These are phyloP conservation scores for Bombyx mori DNA, from an alignment of 1,140 invertebrate species.

Conservation along the genomic window DNA sequence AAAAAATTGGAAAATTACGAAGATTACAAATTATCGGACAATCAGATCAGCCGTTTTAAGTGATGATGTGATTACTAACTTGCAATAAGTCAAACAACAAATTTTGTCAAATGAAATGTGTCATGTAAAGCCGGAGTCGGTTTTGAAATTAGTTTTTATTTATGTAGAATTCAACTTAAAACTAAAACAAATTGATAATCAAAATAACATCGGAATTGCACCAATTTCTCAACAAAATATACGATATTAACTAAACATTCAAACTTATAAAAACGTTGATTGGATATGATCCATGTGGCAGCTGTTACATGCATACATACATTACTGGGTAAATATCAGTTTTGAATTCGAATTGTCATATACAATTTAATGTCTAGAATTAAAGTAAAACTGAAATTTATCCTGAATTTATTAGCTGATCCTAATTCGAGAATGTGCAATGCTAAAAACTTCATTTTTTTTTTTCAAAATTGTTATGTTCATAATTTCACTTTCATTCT, in stretches of 20 bases:
- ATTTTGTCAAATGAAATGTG: too few species aligned
- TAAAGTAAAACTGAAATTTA: conserved; percentile 35
- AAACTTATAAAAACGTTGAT: conserved; percentile 31
- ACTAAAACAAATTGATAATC: not conserved
- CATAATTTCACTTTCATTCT: conserved; percentile 54
- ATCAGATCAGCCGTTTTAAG: too few species aligned
- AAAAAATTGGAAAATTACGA: too few species aligned
- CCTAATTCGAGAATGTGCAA: conserved; percentile 67
- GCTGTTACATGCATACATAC: conserved; percentile 62
- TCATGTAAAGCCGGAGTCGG: too few species aligned
- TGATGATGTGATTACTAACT: too few species aligned
- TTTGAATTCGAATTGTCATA: conserved; percentile 17
- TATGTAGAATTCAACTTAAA: not conserved
- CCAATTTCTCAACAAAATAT: conserved; percentile 34
- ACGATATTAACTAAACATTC: conserved; percentile 9
- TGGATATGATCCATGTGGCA: conserved; percentile 57
- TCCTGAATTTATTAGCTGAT: conserved; percentile 54
- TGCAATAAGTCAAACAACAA: too few species aligned
- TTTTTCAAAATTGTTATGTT: conserved; percentile 60
- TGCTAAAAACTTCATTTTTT: conserved; percentile 66
- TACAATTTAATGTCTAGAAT: too few species aligned
- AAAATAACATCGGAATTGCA: conserved; percentile 23
- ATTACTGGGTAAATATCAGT: conserved; percentile 52
- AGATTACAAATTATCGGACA: too few species aligned
- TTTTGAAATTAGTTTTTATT: too few species aligned